These are phyloP conservation scores for Gadus chalcogrammus DNA, from an alignment of 2,113 vertebrate genomes.

Conservation along the genomic window DNA sequence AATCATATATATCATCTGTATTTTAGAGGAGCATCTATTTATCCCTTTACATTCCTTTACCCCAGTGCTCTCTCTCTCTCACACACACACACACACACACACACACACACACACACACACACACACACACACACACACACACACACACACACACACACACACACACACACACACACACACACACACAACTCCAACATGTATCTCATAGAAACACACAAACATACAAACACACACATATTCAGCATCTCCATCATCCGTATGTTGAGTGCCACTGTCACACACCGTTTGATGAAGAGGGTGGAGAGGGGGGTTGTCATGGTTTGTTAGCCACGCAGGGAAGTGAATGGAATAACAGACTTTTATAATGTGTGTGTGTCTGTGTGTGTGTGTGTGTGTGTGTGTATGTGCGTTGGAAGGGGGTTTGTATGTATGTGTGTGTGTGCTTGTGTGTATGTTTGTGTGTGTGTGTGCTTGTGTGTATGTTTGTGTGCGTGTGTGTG, in stretches of 20 bases:
- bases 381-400: slow-evolving; percentile 24
- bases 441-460: slow-evolving; percentile 16
- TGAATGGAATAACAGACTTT: slow-evolving; percentile 58
- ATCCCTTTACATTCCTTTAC: too few species aligned
- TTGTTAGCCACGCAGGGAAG: slow-evolving; percentile 56
- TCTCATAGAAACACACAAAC: too few species aligned
- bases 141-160: too few species aligned
- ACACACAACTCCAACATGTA: too few species aligned
- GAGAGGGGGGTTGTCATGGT: slow-evolving; percentile 17
- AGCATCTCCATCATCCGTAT: slow-evolving; percentile 26
- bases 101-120: too few species aligned
- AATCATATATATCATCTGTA: too few species aligned
- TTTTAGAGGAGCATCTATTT: too few species aligned
- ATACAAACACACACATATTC: slow-evolving; percentile 27
- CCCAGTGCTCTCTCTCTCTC: too few species aligned
- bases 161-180: too few species aligned
- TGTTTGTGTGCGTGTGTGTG: slow-evolving; percentile 25
- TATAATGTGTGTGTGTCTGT: slow-evolving; percentile 59
- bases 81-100: not conserved
- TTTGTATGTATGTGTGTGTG: slow-evolving; percentile 23
- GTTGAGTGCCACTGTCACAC: slow-evolving; percentile 30
- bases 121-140: too few species aligned
- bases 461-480: too few species aligned
- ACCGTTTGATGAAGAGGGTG: not conserved
- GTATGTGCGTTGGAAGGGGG: not conserved